Base-by-base conservation (phyloP, 53 echinoderm and acorn worm genomes). In the Henricia sp. region DNA sequence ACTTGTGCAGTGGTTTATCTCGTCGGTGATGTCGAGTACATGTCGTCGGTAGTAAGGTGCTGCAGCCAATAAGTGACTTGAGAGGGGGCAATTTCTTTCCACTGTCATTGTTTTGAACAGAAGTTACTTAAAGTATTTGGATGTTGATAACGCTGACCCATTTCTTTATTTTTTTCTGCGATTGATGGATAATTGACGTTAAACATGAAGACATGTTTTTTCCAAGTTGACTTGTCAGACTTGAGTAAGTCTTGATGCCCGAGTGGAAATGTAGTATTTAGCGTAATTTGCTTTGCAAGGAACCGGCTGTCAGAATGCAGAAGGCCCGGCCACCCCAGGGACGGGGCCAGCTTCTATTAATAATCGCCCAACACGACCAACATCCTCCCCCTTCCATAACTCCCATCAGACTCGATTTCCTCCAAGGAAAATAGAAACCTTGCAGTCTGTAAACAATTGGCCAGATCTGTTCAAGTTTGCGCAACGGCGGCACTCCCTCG, bases 341-440 rank as follows among this genome's bases (percentile, higher is more conserved):
- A 80, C 64, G 13, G 32, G 35, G 58, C 40, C 32, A 64, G 80
- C 80, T 80, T 80, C 80, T 80, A 80, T 80, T 80, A 80, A 80
- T 80, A 80, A 42, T 63, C 80, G 64, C 80, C 36, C 46, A 63
- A 63, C 80, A 80, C 80, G 64, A 64, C 63, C 50, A 36, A 80
- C 80, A 63, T 80, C 80, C 80, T 80, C 80, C 80, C 80, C 80
- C 64, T 80, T 80, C 50, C 80, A 80, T 80, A 80, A 80, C 80
- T 80, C 80, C 80, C 50, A 63, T 80, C 80, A 80, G 48, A 80
- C 48, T 37, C 34, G 63, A 80, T 80, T 80, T 80, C 80, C 80
- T 80, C 42, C 12, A 14, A 63, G 64, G 63, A 80, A 80, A 80
- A 80, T 80, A 64, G 80, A 80, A 80, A 80, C 77, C 80, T n/a